A percentile compares a stretch with the other conserved stretches of the same genome.
These are phyloP conservation scores for Radopholus similis DNA, from an alignment of 1,140 invertebrate genomes.

Conservation along the genomic window DNA sequence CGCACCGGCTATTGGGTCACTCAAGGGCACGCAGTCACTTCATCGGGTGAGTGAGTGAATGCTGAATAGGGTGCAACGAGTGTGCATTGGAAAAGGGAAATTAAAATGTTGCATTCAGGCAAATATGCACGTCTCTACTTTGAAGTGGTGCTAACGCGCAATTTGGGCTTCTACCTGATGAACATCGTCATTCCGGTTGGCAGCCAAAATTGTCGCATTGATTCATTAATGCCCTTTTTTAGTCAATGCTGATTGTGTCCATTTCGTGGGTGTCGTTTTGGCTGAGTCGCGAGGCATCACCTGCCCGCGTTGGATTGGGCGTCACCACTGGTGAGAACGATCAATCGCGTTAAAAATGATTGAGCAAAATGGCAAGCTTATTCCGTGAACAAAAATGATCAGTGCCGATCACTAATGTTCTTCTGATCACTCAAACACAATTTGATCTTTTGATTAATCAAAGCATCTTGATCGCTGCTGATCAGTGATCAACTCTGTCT, in stretches of 20 bases:
- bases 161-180: conserved; percentile 97
- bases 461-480: neutral
- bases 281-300: conserved; percentile 62
- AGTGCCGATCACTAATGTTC: too few species aligned
- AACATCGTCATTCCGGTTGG: conserved; percentile 88
- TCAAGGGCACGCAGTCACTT: conserved; percentile 48
- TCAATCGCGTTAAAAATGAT: neutral
- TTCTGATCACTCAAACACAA: too few species aligned
- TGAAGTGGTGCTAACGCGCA: conserved; percentile 90
- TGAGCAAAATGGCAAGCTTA: neutral
- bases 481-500: too few species aligned
- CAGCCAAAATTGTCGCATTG: neutral
- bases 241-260: conserved; percentile 82
- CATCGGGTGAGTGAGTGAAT: conserved; percentile 42
- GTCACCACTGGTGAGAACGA: conserved; percentile 55
- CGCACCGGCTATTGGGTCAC: conserved; percentile 52
- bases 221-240: neutral
- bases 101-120: conserved; percentile 37
- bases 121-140: conserved; percentile 56
- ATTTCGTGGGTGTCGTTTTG: conserved; percentile 86
- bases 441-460: neutral
- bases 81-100: neutral
- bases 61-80: too few species aligned
- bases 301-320: conserved; percentile 59
- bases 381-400: too few species aligned